Evolutionary conservation across 2,888 invertebrate species (phyloP), one percentile per base, ranked within the genome.

Genomic region (Unio pictorum): DNA sequence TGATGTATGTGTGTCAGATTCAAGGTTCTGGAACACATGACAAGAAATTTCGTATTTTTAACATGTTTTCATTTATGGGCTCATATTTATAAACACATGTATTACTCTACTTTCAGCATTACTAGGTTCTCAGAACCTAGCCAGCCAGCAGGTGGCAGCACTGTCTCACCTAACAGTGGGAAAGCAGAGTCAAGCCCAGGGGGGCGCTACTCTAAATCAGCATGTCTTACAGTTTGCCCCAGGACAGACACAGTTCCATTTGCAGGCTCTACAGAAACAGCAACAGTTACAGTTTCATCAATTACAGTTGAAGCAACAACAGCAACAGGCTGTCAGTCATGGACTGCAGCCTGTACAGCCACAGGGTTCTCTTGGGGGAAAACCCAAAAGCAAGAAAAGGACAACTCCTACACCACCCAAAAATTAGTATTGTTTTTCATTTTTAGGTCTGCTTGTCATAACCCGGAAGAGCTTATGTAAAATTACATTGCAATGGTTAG

Each of bases 401-500:
- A 81, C 85, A 26, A 84, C 85, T 15, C 83, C 85, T 5, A 86
- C 86, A 4, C 86, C 85, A 56, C 86, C 85, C 57, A 86, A 84
- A 76, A 67, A 78, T 55, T 64, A 61, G 30, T n/a, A 11, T 34
- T 23, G 45, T 45, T 45, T 45, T 45, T 45, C 45, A 45, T 45
- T 45, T 45, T 11, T 45, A 45, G 11, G 2, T 45, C 45, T 15
- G 45, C 45, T 45, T 11, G 3, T 45, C 45, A 45, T 15, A 15
- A 15, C 8, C 45, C 15, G 2, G 45, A 45, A 45, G 11, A 45
- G 45, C 15, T 45, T 45, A 45, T 45, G 45, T 15, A 15, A 34
- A 28, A 34, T 34, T 45, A 15, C 11, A 11, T 15, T 45, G 8
- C 45, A 34, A 1, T 6, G 1, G 34, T 34, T 34, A 34, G 34